A percentile compares a stretch with the other conserved stretches of the same genome.
These are phyloP conservation scores for Paracentrotus lividus DNA, from an alignment of 53 echinoderm and acorn worm genomes.

Conservation along the genomic window DNA sequence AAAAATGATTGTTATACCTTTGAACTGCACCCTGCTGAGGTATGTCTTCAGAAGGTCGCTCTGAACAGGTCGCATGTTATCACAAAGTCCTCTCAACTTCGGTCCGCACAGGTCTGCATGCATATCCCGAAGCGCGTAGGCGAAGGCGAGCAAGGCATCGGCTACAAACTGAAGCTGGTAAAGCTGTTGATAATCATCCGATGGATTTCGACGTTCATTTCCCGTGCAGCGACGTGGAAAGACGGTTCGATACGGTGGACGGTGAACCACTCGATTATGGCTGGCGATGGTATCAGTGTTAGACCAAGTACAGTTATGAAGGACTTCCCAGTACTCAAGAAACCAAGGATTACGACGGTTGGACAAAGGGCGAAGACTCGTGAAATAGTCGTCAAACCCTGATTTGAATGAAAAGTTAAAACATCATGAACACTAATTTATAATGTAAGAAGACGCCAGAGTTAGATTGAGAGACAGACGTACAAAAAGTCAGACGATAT, in stretches of 20 bases:
- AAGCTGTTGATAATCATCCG: conserved; percentile 73
- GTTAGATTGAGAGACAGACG: too few relatives aligned
- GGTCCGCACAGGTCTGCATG: conserved; percentile 80
- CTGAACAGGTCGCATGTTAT: conserved; percentile 76
- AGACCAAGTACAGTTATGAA: conserved; percentile 83
- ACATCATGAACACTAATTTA: background rate
- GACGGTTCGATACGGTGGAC: conserved; percentile 51
- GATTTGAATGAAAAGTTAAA: background rate
- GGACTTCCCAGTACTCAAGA: conserved; percentile 89
- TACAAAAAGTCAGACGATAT: too few relatives aligned
- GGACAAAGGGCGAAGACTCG: conserved; percentile 73
- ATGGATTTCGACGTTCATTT: conserved; percentile 17
- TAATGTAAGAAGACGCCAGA: background rate
- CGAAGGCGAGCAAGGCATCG: conserved; percentile 87
- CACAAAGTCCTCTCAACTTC: conserved; percentile 74
- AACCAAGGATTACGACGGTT: conserved; percentile 92
- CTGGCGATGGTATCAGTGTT: conserved; percentile 54
- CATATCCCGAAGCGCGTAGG: conserved; percentile 85
- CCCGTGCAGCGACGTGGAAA: conserved; percentile 64
- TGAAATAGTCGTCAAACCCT: conserved; percentile 92
- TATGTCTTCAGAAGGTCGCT: conserved; percentile 78
- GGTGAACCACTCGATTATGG: conserved; percentile 46
- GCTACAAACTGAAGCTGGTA: conserved; percentile 89
- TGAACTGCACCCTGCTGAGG: conserved; percentile 85
- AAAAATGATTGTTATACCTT: conserved; percentile 68